Evolutionary conservation across 2,797 vertebrate species (phyloP).

Genomic region (Lepus oiostolus): DNA sequence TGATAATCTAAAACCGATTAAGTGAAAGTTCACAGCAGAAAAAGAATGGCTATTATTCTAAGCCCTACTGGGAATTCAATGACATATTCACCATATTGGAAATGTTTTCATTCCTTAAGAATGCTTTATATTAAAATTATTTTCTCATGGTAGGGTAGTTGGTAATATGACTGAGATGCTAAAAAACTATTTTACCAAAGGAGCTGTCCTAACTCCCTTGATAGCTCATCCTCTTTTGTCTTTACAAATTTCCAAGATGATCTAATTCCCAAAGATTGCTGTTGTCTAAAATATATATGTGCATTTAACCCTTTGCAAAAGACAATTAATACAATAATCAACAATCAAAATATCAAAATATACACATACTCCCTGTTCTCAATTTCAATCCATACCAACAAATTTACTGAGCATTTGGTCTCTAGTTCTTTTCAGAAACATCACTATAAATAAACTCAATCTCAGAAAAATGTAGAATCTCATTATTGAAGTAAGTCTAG

Average conservation of each 20-base stretch:
- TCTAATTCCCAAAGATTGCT: neutral
- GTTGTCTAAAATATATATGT: neutral
- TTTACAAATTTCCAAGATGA: neutral
- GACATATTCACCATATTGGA: neutral
- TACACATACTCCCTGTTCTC: neutral
- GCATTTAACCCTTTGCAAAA: neutral
- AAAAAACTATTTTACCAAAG: neutral
- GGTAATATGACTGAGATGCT: neutral
- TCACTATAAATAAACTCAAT: neutral
- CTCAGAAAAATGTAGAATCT: neutral
- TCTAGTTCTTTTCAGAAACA: neutral
- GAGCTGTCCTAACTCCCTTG: neutral
- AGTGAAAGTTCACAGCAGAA: neutral
- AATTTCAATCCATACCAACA: neutral
- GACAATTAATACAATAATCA: neutral
- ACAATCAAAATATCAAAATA: neutral
- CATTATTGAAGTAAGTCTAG: slow-evolving; percentile 18
- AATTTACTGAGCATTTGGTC: neutral
- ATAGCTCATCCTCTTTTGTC: neutral
- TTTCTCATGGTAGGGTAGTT: neutral
- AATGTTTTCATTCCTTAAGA: neutral
- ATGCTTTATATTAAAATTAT: neutral
- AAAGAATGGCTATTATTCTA: neutral
- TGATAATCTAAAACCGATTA: neutral
- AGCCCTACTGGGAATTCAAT: neutral